phyloP scores from a whole-genome alignment of 2,113 vertebrate genomes.

The Daubentonia madagascariensis region DNA sequence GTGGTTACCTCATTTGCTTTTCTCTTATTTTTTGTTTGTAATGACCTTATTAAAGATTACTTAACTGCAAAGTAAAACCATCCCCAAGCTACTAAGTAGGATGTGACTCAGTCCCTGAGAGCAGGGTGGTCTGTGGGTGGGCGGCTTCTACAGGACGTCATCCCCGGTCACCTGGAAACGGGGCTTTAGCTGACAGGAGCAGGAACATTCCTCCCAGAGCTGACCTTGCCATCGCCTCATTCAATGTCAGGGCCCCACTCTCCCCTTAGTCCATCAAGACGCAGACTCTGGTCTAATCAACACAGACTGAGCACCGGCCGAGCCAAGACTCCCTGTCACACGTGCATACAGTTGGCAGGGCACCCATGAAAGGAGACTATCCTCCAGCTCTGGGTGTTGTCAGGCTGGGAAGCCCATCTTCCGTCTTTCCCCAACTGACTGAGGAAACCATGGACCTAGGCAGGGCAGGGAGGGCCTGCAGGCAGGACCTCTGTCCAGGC shows the following conservation, averaged over 20 bases:
- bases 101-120: not conserved
- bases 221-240: accelerated
- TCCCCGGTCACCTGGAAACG: not conserved
- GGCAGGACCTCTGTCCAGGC: not conserved
- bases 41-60: constrained; percentile 20
- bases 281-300: accelerated
- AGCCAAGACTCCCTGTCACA: accelerated
- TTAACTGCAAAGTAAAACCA: constrained; percentile 47
- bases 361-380: accelerated
- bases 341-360: accelerated
- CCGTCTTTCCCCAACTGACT: not conserved
- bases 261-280: too few species aligned
- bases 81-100: not conserved
- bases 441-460: not conserved
- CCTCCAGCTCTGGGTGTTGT: not conserved
- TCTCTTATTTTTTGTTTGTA: not conserved
- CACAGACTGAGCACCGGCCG: accelerated
- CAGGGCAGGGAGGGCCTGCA: accelerated
- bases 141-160: not conserved
- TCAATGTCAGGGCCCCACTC: accelerated
- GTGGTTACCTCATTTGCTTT: not conserved
- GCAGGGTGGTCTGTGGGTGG: not conserved
- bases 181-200: not conserved
- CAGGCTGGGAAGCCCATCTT: not conserved
- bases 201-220: accelerated